Conservation (phyloP, 2,113 vertebrate species). For the Onychorhynchus coronatus region DNA sequence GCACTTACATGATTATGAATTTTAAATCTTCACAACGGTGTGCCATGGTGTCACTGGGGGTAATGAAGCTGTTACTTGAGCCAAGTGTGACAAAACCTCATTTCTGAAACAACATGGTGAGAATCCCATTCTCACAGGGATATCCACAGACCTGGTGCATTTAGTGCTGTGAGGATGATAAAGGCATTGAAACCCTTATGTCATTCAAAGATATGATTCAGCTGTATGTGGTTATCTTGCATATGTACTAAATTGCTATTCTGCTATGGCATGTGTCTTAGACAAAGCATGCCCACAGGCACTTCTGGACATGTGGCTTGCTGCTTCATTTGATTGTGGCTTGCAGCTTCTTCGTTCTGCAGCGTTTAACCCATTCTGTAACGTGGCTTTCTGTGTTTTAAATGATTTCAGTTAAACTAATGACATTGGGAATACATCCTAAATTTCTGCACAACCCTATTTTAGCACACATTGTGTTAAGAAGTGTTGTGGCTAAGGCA, state of each 20-base stretch:
- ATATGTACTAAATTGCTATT: background rate
- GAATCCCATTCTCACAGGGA: background rate
- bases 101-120: background rate
- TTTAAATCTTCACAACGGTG: background rate
- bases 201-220: background rate
- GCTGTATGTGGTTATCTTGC: slow-evolving; percentile 35
- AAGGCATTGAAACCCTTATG: background rate
- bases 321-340: background rate
- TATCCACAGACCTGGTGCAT: background rate
- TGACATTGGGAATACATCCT: background rate
- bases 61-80: background rate
- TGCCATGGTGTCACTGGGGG: background rate
- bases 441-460: background rate
- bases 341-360: slow-evolving; percentile 1
- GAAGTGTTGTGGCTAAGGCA: background rate
- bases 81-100: background rate
- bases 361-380: background rate
- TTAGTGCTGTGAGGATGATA: background rate
- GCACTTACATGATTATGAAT: background rate
- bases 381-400: background rate
- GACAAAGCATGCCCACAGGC: slow-evolving; percentile 12
- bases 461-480: background rate
- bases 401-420: background rate
- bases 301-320: slow-evolving; percentile 13
- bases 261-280: background rate